Evolutionary conservation across 2,113 vertebrate species (phyloP).

Genomic region (Electrona antarctica): DNA sequence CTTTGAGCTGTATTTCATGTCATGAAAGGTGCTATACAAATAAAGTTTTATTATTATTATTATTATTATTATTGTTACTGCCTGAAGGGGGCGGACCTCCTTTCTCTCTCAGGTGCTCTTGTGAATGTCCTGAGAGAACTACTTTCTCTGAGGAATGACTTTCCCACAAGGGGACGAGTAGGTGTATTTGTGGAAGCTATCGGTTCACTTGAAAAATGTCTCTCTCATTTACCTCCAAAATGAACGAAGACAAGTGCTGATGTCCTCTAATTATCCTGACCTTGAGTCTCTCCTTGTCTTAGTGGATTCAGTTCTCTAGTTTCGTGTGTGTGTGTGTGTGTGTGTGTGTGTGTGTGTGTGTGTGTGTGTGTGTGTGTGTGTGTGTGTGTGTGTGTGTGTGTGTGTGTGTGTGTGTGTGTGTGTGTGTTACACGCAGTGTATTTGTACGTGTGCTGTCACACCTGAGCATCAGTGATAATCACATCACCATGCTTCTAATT

Average conservation of each 20-base stretch:
- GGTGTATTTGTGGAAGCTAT: constrained; percentile 67
- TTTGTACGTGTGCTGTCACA: constrained; percentile 8
- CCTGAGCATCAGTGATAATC: too few relatives aligned
- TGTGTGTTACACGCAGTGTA: constrained; percentile 19
- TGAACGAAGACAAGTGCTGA: constrained; percentile 53
- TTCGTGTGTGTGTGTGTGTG: constrained; percentile 5
- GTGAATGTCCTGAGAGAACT: constrained; percentile 49
- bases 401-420: constrained; percentile 9
- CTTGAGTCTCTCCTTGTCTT: constrained; percentile 35
- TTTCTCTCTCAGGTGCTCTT: constrained; percentile 44
- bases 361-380: too few relatives aligned
- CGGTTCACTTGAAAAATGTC: constrained; percentile 63
- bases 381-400: background rate
- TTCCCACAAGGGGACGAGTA: constrained; percentile 47
- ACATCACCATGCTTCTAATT: too few relatives aligned
- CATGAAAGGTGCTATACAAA: too few relatives aligned
- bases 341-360: too few relatives aligned
- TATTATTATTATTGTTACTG: too few relatives aligned
- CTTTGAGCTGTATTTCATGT: too few relatives aligned
- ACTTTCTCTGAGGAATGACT: constrained; percentile 48
- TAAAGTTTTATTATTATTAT: too few relatives aligned
- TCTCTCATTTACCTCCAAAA: constrained; percentile 45
- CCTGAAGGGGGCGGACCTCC: background rate
- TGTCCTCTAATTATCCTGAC: constrained; percentile 52
- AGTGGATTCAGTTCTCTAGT: background rate